Evolutionary conservation across 1,140 invertebrate species (phyloP).

Genomic region (Apis laboriosa): DNA sequence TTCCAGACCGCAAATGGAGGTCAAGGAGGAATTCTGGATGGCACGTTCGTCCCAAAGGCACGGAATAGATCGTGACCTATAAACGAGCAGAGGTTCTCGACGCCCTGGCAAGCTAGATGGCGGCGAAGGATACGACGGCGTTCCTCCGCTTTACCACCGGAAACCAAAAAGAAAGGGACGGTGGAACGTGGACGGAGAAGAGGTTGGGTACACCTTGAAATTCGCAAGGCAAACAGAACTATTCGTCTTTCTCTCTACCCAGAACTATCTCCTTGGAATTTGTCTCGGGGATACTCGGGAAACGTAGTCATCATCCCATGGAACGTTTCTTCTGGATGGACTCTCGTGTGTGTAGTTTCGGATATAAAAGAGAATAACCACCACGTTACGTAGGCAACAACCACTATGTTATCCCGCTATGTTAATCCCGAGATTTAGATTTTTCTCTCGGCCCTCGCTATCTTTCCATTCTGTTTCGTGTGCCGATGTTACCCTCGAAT

Average conservation of each 20-base stretch:
- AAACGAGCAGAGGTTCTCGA: slow-evolving; percentile 47
- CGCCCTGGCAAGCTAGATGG: slow-evolving; percentile 12
- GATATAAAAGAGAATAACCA: not conserved
- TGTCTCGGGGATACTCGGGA: slow-evolving; percentile 30
- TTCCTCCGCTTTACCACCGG: not conserved
- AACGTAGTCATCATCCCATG: not conserved
- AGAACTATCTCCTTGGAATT: slow-evolving; percentile 62
- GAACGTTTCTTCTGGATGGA: slow-evolving; percentile 13
- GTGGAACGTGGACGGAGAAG: not conserved
- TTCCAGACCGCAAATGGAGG: slow-evolving; percentile 54
- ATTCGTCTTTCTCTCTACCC: slow-evolving; percentile 63
- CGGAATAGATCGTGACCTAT: slow-evolving; percentile 53
- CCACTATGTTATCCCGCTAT: too few relatives aligned
- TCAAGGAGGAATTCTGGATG: slow-evolving; percentile 53
- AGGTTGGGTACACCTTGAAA: slow-evolving; percentile 35
- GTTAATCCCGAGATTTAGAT: slow-evolving; percentile 58
- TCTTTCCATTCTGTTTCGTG: not conserved
- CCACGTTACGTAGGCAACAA: slow-evolving; percentile 31
- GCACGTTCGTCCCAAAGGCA: slow-evolving; percentile 11
- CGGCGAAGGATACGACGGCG: not conserved
- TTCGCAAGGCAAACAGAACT: slow-evolving; percentile 59
- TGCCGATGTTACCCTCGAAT: slow-evolving; percentile 45
- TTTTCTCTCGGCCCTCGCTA: slow-evolving; percentile 8
- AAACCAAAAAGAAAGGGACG: not conserved
- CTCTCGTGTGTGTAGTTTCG: not conserved